Conservation (phyloP, 2,113 vertebrate genomes). For the Poeciliopsis turrubarensis region DNA sequence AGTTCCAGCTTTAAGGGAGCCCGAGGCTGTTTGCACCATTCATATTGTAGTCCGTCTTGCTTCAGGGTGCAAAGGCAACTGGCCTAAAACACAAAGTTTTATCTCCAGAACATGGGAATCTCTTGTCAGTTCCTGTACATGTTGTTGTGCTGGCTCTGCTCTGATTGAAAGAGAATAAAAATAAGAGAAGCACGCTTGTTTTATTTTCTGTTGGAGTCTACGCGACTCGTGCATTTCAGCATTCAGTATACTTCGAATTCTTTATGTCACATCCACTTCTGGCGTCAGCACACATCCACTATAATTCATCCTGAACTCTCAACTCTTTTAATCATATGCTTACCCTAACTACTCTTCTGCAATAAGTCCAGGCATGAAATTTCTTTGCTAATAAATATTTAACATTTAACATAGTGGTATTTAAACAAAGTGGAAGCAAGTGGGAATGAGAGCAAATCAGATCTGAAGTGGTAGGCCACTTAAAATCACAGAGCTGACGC, state of each 20-base stretch:
- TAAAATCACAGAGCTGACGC: too few species aligned
- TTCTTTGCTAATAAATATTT: too few species aligned
- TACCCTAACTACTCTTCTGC: too few species aligned
- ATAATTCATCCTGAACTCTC: not conserved
- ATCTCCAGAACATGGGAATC: constrained; percentile 7
- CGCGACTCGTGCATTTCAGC: not conserved
- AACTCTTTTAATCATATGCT: not conserved
- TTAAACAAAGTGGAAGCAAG: too few species aligned
- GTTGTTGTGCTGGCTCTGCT: not conserved
- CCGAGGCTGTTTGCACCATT: constrained; percentile 21
- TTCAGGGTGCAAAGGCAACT: not conserved
- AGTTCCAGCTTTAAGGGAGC: constrained; percentile 28
- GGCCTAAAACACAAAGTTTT: not conserved
- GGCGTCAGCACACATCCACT: not conserved
- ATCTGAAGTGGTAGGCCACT: too few species aligned
- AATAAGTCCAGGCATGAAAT: too few species aligned
- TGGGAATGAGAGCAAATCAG: too few species aligned
- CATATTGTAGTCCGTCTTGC: not conserved
- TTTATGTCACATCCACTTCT: not conserved
- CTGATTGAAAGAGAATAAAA: not conserved
- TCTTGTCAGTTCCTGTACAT: not conserved
- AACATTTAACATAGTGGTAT: too few species aligned
- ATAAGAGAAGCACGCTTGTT: not conserved
- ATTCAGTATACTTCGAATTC: not conserved
- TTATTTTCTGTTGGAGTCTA: not conserved